Evolutionary conservation across 1,140 invertebrate species (phyloP), one percentile per base, ranked within the genome.

Genomic region (Drosophila suzukii): DNA sequence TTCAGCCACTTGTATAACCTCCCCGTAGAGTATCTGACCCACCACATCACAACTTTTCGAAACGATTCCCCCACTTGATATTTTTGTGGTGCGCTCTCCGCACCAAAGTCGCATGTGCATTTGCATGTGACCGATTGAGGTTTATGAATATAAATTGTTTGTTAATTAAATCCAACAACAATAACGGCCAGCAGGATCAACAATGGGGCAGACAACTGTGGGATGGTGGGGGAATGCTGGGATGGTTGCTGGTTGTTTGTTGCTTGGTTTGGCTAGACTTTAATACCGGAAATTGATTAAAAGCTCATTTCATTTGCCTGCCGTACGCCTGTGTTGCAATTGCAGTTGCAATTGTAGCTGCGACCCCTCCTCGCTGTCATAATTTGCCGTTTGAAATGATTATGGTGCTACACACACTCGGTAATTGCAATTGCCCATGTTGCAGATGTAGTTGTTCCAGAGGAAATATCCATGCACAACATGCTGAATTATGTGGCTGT

Each of bases 61-160:
- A 27, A 32, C 13, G 32, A 60, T 47, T 38, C 27, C 34, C 27
- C 46, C 54, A 49, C 55, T 65, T 43, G 63, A 61, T 56, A 71
- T 83, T 56, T 66, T 57, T 50, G 51, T 59, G 60, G 49, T 41
- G 68, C 66, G 50, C 59, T 61, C 43, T 43, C 58, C 50, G 12
- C 44, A n/a, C 34, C 30, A 49, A 34, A 78, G 44, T 78, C 77
- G 41, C 70, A 62, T 83, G 80, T 65, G 76, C 77, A 89, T 89
- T 90, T 89, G 74, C 84, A 89, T 89, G 85, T 90, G 85, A 89
- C 85, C 81, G 85, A 84, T 84, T 90, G 85, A 67, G 81, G 84
- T 73, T 89, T 89, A 89, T 89, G 84, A 89, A 90, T 89, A 89
- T 89, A 89, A 89, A 89, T 89, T 89, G 85, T 89, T 84, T 84